Conservation (phyloP, 1,140 invertebrate genomes). For the Notospermus geniculatus region DNA sequence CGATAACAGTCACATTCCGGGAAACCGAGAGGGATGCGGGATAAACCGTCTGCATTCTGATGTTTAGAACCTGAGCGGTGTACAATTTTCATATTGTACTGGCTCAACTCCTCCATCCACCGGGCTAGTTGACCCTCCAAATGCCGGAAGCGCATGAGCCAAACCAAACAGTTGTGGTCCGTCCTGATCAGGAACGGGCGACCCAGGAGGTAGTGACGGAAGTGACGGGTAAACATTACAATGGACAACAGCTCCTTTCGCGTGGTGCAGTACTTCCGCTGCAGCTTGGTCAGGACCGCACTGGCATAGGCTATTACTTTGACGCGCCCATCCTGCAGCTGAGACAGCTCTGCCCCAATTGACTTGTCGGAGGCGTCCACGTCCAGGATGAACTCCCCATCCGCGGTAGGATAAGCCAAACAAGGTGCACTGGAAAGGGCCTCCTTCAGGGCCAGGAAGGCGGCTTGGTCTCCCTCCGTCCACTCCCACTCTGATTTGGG, state of each 20-base stretch:
- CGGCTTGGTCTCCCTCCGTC: not conserved
- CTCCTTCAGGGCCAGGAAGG: not conserved
- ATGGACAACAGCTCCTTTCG: conserved; percentile 6
- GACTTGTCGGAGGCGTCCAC: not conserved
- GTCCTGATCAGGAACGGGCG: not conserved
- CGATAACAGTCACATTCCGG: not conserved
- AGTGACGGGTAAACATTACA: not conserved
- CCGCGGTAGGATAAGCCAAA: not conserved
- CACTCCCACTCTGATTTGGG: not conserved
- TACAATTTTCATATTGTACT: not conserved
- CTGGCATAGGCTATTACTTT: conserved; percentile 2
- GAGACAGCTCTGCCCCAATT: not conserved
- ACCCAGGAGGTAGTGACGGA: not conserved
- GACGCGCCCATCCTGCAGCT: not conserved
- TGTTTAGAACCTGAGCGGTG: not conserved
- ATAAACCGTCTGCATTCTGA: not conserved
- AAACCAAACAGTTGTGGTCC: not conserved
- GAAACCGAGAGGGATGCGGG: too few species aligned
- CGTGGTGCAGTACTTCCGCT: conserved; percentile 1
- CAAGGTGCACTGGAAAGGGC: not conserved
- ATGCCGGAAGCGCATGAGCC: too few species aligned
- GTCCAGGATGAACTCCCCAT: conserved; percentile 2
- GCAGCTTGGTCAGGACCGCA: not conserved
- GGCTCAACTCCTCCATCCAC: too few species aligned
- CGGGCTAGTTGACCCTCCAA: too few species aligned